Percentiles rank a stretch among this genome's conserved stretches.
These are phyloP conservation scores for Amphipyra berbera DNA, from an alignment of 2,888 invertebrate species.

Conservation along the genomic window DNA sequence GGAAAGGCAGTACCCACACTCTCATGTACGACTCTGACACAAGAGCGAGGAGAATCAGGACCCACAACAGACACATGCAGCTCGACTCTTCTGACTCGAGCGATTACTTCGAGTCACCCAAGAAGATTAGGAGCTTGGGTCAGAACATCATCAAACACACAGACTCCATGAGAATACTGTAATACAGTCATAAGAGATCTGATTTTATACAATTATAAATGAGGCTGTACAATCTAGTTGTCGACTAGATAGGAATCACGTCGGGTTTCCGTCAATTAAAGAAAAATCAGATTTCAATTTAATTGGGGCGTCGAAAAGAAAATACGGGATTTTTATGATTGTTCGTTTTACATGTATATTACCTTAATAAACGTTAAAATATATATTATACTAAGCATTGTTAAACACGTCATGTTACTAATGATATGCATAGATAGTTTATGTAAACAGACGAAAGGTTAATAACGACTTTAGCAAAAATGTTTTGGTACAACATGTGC, in stretches of 20 bases:
- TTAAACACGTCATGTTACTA: constrained; percentile 15
- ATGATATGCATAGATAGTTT: constrained; percentile 12
- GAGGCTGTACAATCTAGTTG: constrained; percentile 79
- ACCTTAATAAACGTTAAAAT: constrained; percentile 2
- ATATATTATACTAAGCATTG: not conserved
- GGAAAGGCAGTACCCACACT: constrained; percentile 76
- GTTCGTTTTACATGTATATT: constrained; percentile 13
- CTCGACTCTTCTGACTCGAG: constrained; percentile 84
- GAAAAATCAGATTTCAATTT: constrained; percentile 32
- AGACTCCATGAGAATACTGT: constrained; percentile 86
- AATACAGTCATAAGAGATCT: constrained; percentile 64
- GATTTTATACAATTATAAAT: constrained; percentile 61
- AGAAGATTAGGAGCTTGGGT: constrained; percentile 76
- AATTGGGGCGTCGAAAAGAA: constrained; percentile 23
- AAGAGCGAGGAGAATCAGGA: constrained; percentile 74
- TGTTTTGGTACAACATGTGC: constrained; percentile 34
- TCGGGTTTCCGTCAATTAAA: constrained; percentile 47
- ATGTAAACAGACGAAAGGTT: constrained; percentile 13
- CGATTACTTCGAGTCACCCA: constrained; percentile 74
- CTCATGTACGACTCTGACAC: constrained; percentile 85
- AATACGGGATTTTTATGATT: constrained; percentile 9
- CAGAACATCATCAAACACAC: constrained; percentile 83
- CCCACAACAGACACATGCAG: constrained; percentile 71
- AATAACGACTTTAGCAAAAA: constrained; percentile 27
- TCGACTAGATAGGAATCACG: constrained; percentile 65